phyloP scores from a whole-genome alignment of 2,113 vertebrate genomes.

The Grantiella picta region DNA sequence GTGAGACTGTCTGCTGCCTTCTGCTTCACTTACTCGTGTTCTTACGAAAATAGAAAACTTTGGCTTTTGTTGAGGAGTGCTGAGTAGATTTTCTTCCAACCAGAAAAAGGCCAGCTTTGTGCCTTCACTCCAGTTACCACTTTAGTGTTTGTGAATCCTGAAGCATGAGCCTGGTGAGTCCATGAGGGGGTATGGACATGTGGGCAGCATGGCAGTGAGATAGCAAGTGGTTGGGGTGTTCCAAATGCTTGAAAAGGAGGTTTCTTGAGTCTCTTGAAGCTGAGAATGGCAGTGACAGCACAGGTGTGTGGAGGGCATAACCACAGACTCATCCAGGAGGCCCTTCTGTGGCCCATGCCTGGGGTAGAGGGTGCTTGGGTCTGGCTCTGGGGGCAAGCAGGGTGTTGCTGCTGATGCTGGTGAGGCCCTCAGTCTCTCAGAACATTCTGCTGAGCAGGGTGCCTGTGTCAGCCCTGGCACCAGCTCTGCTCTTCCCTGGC shows the following conservation, averaged over 20 bases:
- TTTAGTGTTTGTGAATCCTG: background rate
- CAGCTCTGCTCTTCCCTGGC: too few species aligned
- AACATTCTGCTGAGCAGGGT: fast-evolving
- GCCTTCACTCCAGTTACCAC: background rate
- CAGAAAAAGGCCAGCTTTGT: background rate
- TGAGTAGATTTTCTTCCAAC: background rate
- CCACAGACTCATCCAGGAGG: background rate
- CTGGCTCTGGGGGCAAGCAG: background rate
- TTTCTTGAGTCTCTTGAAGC: background rate
- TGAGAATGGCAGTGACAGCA: background rate
- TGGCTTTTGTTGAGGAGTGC: background rate
- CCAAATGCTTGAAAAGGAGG: too few species aligned
- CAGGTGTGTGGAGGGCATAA: fast-evolving
- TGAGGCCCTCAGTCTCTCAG: fast-evolving
- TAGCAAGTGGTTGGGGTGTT: fast-evolving
- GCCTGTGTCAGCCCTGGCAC: background rate
- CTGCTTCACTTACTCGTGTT: background rate
- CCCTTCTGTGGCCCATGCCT: fast-evolving
- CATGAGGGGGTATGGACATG: fast-evolving
- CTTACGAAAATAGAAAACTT: background rate
- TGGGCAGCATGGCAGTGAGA: fast-evolving
- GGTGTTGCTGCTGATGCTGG: fast-evolving
- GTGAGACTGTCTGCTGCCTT: background rate
- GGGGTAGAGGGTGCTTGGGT: too few species aligned
- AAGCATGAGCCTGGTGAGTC: background rate